Percentiles rank a stretch among this genome's conserved stretches.
Evolutionary conservation across 2,113 vertebrate species (phyloP).

Genomic region (Ibidorhyncha struthersii): DNA sequence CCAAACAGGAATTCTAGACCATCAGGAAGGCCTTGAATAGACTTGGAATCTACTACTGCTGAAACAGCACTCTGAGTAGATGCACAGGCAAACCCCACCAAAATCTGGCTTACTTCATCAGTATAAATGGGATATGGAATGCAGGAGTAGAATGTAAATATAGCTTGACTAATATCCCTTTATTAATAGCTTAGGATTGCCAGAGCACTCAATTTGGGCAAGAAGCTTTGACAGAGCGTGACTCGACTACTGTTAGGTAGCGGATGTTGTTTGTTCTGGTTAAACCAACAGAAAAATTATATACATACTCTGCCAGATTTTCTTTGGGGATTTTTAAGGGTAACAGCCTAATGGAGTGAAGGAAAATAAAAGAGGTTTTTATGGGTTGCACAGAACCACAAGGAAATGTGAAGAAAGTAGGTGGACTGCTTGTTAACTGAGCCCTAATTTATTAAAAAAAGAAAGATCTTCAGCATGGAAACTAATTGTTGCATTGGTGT

Average conservation of each 20-base stretch:
- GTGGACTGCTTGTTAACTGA: neutral
- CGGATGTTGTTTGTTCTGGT: neutral
- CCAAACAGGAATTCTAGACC: neutral
- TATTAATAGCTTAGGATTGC: neutral
- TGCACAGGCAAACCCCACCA: neutral
- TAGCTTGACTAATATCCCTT: neutral
- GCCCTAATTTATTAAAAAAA: neutral
- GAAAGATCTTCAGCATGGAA: neutral
- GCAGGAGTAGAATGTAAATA: neutral
- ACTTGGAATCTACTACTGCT: neutral
- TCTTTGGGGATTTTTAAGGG: neutral
- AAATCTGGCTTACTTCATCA: neutral
- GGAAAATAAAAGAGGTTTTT: neutral
- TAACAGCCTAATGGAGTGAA: neutral
- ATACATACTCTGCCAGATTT: neutral
- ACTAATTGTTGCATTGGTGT: neutral
- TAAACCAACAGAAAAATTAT: neutral
- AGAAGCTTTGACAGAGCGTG: neutral
- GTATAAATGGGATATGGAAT: neutral
- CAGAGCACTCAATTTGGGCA: neutral
- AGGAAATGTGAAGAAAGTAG: neutral
- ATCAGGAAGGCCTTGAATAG: neutral
- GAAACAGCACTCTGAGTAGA: neutral
- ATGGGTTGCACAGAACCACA: neutral
- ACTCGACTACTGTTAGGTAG: neutral